Evolutionary conservation across 1,140 invertebrate species (phyloP), one percentile per base, ranked within the genome.

Genomic region (Drosophila nannoptera): DNA sequence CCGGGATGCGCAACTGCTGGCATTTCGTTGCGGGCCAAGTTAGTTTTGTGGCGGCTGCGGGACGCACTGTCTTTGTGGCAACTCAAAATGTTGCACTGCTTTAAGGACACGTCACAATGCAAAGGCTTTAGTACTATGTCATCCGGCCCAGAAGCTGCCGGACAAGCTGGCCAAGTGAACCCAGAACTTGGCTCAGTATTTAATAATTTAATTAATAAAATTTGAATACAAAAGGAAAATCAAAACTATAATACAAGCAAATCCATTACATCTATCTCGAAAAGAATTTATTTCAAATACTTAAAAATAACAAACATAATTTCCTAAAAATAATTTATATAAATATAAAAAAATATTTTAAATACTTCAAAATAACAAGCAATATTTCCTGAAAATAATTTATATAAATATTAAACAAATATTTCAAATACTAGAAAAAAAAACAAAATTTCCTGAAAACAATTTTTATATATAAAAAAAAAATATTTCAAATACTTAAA

Each of bases 11-110:
- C 42, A 55, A 65, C 38, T 66, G 54, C 36, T 66, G 59, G 66
- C 50, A 69, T 69, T 62, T 50, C 55, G 63, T 59, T 70, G 68
- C 42, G 43, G 52, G 62, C 62, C 62, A 66, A 70, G 68, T 66
- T 62, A 40, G 59, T 66, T 70, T 66, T 70, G 12, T 7, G 5
- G 33, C 36, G n/a, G 16, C 8, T 12, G 14, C 16, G 16, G 35
- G 52, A 16, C 60, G 12, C 60, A 53, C 16, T 35, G n/a, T 40
- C 36, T 33, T 50, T 59, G 63, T 50, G 22, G 55, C 58, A 62
- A 12, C 53, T 46, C 38, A 9, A 52, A 46, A 38, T 59, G 53
- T 62, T 54, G 48, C 43, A 65, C 16, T 50, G 22, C 50, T 58
- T 70, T 70, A 22, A 38, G 52, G 53, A 32, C 38, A 4, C 33